These are phyloP conservation scores for Drosophila koepferae DNA, from an alignment of 2,888 invertebrate species.

Conservation along the genomic window DNA sequence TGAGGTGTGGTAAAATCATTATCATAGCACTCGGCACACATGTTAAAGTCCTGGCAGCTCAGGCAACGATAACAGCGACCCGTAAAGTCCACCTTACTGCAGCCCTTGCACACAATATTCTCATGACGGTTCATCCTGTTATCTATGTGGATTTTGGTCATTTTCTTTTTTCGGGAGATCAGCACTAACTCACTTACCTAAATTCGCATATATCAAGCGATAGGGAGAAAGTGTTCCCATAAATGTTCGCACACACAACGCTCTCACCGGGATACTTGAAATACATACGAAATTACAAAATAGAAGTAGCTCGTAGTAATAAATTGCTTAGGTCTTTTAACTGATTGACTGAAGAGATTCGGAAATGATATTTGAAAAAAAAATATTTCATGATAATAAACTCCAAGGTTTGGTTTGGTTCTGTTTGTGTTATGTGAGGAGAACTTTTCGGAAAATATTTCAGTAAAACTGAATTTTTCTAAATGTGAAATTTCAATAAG, in stretches of 20 bases:
- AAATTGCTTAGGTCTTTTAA: slow-evolving; percentile 30
- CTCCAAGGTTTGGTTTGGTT: slow-evolving; percentile 11
- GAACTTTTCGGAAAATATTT: neutral
- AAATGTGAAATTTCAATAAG: neutral
- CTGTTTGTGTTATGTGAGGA: neutral
- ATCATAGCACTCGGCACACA: slow-evolving; percentile 63
- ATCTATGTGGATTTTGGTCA: neutral
- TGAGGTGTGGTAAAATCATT: slow-evolving; percentile 51
- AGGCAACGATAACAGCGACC: slow-evolving; percentile 70
- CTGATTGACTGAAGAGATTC: slow-evolving; percentile 34
- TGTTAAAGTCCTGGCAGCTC: slow-evolving; percentile 58
- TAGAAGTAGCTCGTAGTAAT: slow-evolving; percentile 23
- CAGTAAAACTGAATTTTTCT: neutral
- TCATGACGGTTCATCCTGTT: slow-evolving; percentile 63
- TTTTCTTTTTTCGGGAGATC: neutral
- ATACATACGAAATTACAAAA: slow-evolving; percentile 45
- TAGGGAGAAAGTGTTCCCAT: slow-evolving; percentile 10
- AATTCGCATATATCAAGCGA: slow-evolving; percentile 3
- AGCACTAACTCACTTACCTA: slow-evolving; percentile 32
- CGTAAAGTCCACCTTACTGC: slow-evolving; percentile 48
- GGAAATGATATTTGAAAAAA: slow-evolving; percentile 28
- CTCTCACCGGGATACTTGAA: slow-evolving; percentile 24
- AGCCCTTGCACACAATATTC: slow-evolving; percentile 59
- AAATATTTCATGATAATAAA: slow-evolving; percentile 35
- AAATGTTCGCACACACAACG: slow-evolving; percentile 40